Evolutionary conservation across 2,888 invertebrate genomes (phyloP), one percentile per base, ranked within the genome.

Genomic region (Melikaiella ostensackeni): DNA sequence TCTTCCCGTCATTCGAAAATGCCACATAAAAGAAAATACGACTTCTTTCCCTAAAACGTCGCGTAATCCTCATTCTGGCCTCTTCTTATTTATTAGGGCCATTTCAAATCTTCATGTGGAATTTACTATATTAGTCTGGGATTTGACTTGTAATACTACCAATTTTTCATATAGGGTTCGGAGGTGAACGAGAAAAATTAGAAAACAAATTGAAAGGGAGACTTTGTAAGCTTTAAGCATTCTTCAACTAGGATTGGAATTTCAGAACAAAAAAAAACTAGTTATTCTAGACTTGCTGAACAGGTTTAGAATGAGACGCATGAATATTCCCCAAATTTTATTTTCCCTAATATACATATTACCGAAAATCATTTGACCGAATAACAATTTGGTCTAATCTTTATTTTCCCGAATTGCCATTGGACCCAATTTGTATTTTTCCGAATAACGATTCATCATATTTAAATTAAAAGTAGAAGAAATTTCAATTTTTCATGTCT

Each of bases 231-330:
- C n/a, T 16, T 16, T 5, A 13, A 13, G 11, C 42, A 42, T 16
- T 16, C 42, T 42, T 42, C 16, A 42, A 16, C 42, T 42, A 16
- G 42, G 42, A 16, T 42, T 42, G 11, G 6, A 16, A 42, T 16
- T 42, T 16, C 16, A 16, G 6, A 42, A 42, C 5, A 16, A 42
- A 50, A 46, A 46, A 27, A 66, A 66, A 27, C 27, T 46, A 66
- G 46, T 66, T 66, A 66, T 46, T 66, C 24, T 46, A 27, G 24
- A 66, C 66, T 66, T 46, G 66, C 46, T 38, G 66, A 66, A 66
- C 66, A 46, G 66, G 66, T 66, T 66, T 46, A 66, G 66, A 66
- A 66, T 66, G n/a, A n/a, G n/a, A n/a, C n/a, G n/a, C n/a, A n/a
- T n/a, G n/a, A n/a, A n/a, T n/a, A n/a, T n/a, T n/a, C n/a, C n/a